Evolutionary conservation across 2,888 invertebrate species (phyloP).

Genomic region (Epinotia nisella): DNA sequence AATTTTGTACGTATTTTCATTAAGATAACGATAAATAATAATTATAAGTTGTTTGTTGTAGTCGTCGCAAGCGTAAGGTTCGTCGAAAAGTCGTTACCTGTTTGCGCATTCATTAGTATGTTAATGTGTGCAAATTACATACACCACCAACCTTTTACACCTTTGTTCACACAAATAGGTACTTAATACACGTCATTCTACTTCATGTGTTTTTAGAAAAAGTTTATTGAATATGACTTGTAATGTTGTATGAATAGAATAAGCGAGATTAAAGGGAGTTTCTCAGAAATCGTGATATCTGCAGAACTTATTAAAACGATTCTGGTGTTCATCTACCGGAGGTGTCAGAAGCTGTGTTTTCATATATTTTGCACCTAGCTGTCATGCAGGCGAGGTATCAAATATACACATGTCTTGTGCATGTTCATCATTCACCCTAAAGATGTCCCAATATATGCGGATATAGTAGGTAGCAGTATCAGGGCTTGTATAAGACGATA

Average conservation of each 20-base stretch:
- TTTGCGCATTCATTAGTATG: conserved; percentile 27
- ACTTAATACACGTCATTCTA: background rate
- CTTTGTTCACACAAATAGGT: conserved; percentile 21
- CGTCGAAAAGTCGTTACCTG: background rate
- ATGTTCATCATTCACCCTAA: no score
- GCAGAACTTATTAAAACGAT: no score
- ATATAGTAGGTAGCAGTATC: no score
- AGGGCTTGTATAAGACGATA: no score
- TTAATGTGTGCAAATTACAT: conserved; percentile 35
- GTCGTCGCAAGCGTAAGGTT: background rate
- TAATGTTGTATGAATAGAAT: background rate
- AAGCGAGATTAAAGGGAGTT: background rate
- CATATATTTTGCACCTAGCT: no score
- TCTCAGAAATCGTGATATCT: background rate
- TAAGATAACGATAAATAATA: no score
- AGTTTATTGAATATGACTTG: background rate
- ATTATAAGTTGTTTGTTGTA: conserved; percentile 7
- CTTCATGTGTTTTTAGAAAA: background rate
- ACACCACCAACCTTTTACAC: conserved; percentile 27
- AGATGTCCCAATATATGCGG: no score
- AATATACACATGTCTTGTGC: no score
- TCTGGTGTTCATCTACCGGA: no score
- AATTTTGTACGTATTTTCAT: no score
- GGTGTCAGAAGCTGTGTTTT: no score
- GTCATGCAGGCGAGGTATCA: no score